Conservation (phyloP, 2,113 vertebrate species). For the Acinonyx jubatus region DNA sequence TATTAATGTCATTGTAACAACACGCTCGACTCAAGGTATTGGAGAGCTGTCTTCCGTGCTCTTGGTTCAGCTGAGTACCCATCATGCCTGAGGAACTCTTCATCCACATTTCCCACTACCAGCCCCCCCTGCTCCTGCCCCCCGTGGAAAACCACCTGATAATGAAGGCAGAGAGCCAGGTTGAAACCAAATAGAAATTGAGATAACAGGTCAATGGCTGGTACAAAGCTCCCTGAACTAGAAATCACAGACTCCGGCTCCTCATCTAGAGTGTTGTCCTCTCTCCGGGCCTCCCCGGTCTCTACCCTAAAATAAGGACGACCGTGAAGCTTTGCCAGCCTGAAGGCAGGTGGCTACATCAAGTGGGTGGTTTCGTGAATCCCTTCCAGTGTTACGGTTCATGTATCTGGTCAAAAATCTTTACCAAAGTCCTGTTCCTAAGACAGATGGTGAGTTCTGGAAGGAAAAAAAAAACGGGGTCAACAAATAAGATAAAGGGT, state of each 20-base stretch:
- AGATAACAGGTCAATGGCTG: neutral
- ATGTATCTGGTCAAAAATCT: neutral
- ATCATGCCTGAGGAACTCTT: neutral
- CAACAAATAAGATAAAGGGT: neutral
- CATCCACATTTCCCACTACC: neutral
- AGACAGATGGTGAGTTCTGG: neutral
- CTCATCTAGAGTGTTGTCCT: neutral
- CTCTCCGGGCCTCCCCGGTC: neutral
- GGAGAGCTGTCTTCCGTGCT: neutral
- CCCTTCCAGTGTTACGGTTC: neutral
- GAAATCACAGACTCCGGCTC: neutral
- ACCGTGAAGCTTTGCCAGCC: neutral
- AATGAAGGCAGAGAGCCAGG: accelerated
- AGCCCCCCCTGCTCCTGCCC: too few relatives aligned
- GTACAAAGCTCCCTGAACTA: neutral
- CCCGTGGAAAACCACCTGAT: neutral
- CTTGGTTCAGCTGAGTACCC: neutral
- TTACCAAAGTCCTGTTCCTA: neutral
- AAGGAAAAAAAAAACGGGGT: neutral
- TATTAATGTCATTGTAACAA: neutral
- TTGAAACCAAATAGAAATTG: neutral
- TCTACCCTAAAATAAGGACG: neutral
- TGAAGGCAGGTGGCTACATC: neutral
- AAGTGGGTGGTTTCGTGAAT: neutral
- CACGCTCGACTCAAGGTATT: accelerated